Base-by-base conservation (phyloP, 2,797 vertebrate species). In the Clarias platycephalus region DNA sequence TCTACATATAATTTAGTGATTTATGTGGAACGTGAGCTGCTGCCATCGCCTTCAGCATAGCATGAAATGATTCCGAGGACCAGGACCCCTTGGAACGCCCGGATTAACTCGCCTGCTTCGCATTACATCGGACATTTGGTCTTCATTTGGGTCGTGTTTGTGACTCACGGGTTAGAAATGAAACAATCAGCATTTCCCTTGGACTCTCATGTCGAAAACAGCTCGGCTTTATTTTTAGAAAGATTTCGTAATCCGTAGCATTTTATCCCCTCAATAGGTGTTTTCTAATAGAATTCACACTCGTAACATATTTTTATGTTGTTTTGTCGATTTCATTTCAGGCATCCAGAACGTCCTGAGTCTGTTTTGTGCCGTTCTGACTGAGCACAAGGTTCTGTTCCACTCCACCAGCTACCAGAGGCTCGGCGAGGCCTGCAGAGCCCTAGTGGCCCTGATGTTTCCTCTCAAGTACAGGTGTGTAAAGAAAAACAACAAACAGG, bases 381-480 rank as follows among this genome's bases (percentile, higher is more conserved):
- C 98, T 2, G 98, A 99, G 92, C 98, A 99, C 92, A 99, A 99
- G 88, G 96, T 99, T 94, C 94, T 99, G 80, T 99, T 99, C 91
- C 97, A 99, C 92, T 99, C 98, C 80, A 95, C 95, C 91, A 99
- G 98, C 93, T 99, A 99, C 93, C 98, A 99, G 94, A 95, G 98
- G 89, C 96, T 99, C 9, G 97, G 95, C 60, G 98, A 99, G 93
- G 98, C 98, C 5, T 96, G 95, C 83, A 96, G 98, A 34, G 98
- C 97, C 58, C 92, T 99, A 81, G 97, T 98, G 92, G 96, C 98
- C 75, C 94, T 99, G 87, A 99, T 99, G 96, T 99, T 98, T 94
- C 98, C 98, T 81, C 96, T 99, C 62, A 99, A 98, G 91, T 99
- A 99, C 90, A 99, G 98, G 98, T 88, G 79, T 68, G 86, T 83